A percentile compares a stretch with the other conserved stretches of the same genome.
Conservation (phyloP, 2,113 vertebrate genomes). For the Athene cunicularia region DNA sequence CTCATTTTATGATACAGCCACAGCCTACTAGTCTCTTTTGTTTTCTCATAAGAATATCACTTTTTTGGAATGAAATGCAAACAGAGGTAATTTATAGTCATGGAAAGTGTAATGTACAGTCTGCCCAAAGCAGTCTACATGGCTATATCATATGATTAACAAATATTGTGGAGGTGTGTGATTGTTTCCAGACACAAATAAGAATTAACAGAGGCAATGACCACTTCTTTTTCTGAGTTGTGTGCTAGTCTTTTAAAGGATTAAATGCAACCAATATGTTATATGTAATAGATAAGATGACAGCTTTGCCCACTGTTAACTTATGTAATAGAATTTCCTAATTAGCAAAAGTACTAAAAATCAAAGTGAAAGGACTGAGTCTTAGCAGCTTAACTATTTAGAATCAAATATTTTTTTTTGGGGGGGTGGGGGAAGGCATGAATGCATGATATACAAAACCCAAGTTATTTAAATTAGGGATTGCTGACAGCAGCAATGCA, state of each 20-base stretch:
- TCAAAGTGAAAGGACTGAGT: not conserved
- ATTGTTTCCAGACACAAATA: not conserved
- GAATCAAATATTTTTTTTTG: not conserved
- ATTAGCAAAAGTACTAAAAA: not conserved
- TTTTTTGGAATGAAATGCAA: not conserved
- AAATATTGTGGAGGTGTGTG: not conserved
- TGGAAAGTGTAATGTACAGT: not conserved
- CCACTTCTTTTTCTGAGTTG: not conserved
- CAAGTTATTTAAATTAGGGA: not conserved
- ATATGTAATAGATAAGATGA: not conserved
- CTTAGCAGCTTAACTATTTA: not conserved
- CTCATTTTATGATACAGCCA: not conserved
- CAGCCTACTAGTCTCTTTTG: not conserved
- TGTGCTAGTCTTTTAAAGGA: not conserved
- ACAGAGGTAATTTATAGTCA: not conserved
- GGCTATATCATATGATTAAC: not conserved
- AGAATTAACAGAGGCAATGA: not conserved
- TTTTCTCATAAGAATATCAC: not conserved
- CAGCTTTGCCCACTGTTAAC: not conserved
- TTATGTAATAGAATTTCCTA: not conserved
- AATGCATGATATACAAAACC: not conserved
- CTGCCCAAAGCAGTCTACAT: not conserved
- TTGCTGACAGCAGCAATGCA: not conserved
- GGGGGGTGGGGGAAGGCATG: accelerated
- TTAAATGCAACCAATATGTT: not conserved